Percentiles rank a stretch among this genome's conserved stretches.
Evolutionary conservation across 2,113 vertebrate species (phyloP).

Genomic region (Phrynosoma blainvillii): DNA sequence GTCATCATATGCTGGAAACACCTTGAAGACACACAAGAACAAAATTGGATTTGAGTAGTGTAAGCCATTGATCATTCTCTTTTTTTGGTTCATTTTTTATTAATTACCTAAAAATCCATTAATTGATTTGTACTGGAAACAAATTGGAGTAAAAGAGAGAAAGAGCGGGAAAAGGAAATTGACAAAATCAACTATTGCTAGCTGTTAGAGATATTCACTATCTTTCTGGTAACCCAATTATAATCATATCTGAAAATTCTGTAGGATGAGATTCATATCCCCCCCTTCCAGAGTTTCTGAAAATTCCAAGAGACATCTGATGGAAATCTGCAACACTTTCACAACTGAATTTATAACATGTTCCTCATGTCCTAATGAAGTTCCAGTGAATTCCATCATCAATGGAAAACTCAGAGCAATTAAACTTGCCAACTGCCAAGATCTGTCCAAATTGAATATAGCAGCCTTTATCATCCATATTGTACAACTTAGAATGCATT

Average conservation of each 20-base stretch:
- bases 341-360: background rate
- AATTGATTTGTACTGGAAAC: no score
- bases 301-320: background rate
- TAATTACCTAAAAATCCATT: no score
- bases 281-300: background rate
- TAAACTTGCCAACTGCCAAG: background rate
- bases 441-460: background rate
- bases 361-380: constrained; percentile 4
- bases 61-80: no score
- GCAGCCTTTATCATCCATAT: background rate
- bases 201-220: background rate
- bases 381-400: background rate
- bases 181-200: no score
- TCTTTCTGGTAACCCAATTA: background rate
- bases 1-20: no score
- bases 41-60: no score
- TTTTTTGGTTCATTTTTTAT: no score
- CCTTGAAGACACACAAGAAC: no score
- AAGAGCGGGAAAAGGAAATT: no score
- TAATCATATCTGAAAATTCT: constrained; percentile 10
- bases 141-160: no score
- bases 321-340: background rate
- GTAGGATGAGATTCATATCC: background rate
- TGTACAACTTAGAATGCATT: background rate
- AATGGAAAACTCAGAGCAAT: background rate